Conservation (phyloP, 2,797 vertebrate genomes). For the Squalus acanthias region DNA sequence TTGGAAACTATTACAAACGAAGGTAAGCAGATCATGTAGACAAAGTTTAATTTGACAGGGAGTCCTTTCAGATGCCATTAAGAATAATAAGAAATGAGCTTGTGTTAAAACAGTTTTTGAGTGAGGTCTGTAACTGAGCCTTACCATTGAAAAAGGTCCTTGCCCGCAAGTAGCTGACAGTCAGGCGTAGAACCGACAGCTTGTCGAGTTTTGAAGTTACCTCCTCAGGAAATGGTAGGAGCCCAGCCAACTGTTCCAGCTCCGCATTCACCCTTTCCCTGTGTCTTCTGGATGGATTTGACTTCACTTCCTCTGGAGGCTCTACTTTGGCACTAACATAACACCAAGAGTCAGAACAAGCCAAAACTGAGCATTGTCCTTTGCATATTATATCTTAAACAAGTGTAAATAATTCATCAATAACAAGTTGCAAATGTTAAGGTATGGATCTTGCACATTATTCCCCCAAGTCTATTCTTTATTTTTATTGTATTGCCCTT, state of each 20-base stretch:
- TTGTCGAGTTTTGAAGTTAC: constrained; percentile 67
- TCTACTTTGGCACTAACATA: constrained; percentile 51
- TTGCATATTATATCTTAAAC: background rate
- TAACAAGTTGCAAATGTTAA: background rate
- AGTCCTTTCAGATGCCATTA: too few species aligned
- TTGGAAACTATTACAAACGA: too few species aligned
- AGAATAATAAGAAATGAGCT: too few species aligned
- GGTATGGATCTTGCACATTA: too few species aligned
- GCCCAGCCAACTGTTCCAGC: constrained; percentile 64
- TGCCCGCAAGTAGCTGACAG: constrained; percentile 64
- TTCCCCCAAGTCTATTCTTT: too few species aligned
- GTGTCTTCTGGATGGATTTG: constrained; percentile 69
- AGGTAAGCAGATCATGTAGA: too few species aligned
- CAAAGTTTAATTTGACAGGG: too few species aligned
- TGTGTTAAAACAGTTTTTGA: too few species aligned
- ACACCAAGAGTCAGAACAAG: background rate
- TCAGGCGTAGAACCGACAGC: constrained; percentile 66
- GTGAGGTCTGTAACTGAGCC: background rate
- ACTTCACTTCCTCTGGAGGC: constrained; percentile 54
- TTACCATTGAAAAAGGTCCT: constrained; percentile 65
- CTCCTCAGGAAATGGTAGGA: constrained; percentile 65
- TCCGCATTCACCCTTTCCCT: constrained; percentile 66
- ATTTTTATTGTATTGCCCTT: too few species aligned
- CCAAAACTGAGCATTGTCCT: too few species aligned
- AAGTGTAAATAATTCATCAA: background rate